These are phyloP conservation scores for Lissocephala sabroskyi DNA, from an alignment of 2,888 invertebrate genomes.

Conservation along the genomic window DNA sequence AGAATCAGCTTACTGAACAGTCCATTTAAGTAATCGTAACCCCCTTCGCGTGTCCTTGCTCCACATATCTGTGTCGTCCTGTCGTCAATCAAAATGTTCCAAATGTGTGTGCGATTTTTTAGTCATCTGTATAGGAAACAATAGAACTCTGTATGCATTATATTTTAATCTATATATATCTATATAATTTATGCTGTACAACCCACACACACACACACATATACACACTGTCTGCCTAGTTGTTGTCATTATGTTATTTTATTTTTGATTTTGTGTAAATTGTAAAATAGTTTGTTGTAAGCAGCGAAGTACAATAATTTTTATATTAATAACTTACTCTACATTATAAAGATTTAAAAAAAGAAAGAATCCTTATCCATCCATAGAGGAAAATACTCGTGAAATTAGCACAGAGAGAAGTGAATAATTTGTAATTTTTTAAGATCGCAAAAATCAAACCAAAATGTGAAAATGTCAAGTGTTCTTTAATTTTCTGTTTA, in stretches of 20 bases:
- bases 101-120: constrained; percentile 23
- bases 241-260: constrained; percentile 2
- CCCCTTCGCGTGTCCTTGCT: no score
- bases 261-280: constrained; percentile 43
- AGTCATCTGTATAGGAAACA: constrained; percentile 30
- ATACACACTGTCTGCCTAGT: constrained; percentile 34
- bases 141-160: constrained; percentile 15
- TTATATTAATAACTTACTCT: constrained; percentile 47
- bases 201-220: constrained; percentile 25
- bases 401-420: constrained; percentile 26
- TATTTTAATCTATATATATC: constrained; percentile 23
- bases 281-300: constrained; percentile 64
- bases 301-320: constrained; percentile 63
- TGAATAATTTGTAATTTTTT: no score
- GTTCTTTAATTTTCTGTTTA: constrained; percentile 19
- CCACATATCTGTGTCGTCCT: constrained; percentile 53
- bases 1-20: constrained; percentile 26
- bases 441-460: no score
- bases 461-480: no score
- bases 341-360: constrained; percentile 26
- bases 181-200: constrained; percentile 30
- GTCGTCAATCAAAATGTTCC: no score
- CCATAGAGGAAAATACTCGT: constrained; percentile 41
- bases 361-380: no score
- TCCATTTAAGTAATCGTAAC: constrained; percentile 16